Percentiles rank a stretch among this genome's conserved stretches.
Evolutionary conservation across 2,888 invertebrate genomes (phyloP).

Genomic region (Octonoba sinensis): DNA sequence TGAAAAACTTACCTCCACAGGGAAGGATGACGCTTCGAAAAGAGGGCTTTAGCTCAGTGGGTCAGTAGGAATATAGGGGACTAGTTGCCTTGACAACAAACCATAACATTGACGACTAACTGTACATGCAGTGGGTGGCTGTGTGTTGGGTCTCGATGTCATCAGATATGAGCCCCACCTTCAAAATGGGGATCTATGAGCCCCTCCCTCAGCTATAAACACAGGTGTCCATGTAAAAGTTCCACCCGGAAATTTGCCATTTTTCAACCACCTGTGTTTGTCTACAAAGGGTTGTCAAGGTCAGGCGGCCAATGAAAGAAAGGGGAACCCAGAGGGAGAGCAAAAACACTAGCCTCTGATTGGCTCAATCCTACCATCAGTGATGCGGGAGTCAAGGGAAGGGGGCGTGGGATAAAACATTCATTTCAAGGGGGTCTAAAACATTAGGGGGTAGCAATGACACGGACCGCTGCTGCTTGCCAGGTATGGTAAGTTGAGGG

Average conservation of each 20-base stretch:
- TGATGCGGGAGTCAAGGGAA: slow-evolving; percentile 36
- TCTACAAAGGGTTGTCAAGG: slow-evolving; percentile 64
- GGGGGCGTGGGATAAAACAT: slow-evolving; percentile 32
- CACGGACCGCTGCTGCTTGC: slow-evolving; percentile 43
- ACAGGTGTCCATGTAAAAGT: slow-evolving; percentile 29
- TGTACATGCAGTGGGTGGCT: slow-evolving; percentile 47
- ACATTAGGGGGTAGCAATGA: slow-evolving; percentile 38
- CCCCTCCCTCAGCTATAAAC: slow-evolving; percentile 23
- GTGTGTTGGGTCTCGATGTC: slow-evolving; percentile 22
- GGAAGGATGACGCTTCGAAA: slow-evolving; percentile 23
- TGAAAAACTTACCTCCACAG: slow-evolving; percentile 45
- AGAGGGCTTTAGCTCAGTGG: slow-evolving; percentile 52
- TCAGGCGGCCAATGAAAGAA: slow-evolving; percentile 45
- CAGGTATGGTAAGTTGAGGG: slow-evolving; percentile 20
- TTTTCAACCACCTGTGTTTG: slow-evolving; percentile 63
- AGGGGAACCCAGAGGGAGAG: slow-evolving; percentile 36
- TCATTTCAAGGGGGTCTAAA: slow-evolving; percentile 22
- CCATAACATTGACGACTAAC: slow-evolving; percentile 41
- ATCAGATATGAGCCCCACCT: slow-evolving; percentile 13
- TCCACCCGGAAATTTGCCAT: slow-evolving; percentile 61
- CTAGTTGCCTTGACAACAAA: slow-evolving; percentile 45
- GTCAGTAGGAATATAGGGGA: slow-evolving; percentile 61
- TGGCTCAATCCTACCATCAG: slow-evolving; percentile 40
- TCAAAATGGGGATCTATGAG: background rate
- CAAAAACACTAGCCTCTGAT: slow-evolving; percentile 21